Conservation (phyloP, 2,888 invertebrate species). For the Thecocarcelia acutangulata region DNA sequence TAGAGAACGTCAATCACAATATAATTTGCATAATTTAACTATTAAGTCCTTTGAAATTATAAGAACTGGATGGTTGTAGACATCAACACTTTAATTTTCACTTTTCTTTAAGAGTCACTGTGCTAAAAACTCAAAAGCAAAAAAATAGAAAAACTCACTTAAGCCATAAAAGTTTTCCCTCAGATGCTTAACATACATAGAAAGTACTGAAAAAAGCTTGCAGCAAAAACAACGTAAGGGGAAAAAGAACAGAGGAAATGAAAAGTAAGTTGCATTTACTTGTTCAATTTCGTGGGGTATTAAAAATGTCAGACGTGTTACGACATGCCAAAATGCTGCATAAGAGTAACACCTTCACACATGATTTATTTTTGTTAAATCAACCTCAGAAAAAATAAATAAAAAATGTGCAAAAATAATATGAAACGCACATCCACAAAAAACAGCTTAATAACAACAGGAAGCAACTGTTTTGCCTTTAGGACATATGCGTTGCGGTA, state of each 20-base stretch:
- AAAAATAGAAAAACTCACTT: conserved; percentile 33
- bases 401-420: conserved; percentile 12
- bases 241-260: conserved; percentile 51
- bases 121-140: conserved; percentile 11
- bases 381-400: conserved; percentile 71
- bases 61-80: too few species aligned
- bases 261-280: conserved; percentile 68
- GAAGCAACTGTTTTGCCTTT: conserved; percentile 67
- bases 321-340: conserved; percentile 71
- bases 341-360: conserved; percentile 78
- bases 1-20: too few species aligned
- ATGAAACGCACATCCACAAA: conserved; percentile 38
- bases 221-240: neutral
- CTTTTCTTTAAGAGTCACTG: conserved; percentile 1
- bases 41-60: too few species aligned
- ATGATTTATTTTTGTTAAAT: conserved; percentile 77
- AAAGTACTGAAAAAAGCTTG: conserved; percentile 10
- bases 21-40: too few species aligned
- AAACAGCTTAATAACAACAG: conserved; percentile 62
- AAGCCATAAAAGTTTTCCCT: conserved; percentile 60
- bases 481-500: conserved; percentile 70
- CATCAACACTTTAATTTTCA: too few species aligned
- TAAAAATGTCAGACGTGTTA: conserved; percentile 78
- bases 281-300: conserved; percentile 76
- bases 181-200: conserved; percentile 62